These are phyloP conservation scores for Eolophus roseicapilla DNA, from an alignment of 2,113 vertebrate genomes.

Conservation along the genomic window DNA sequence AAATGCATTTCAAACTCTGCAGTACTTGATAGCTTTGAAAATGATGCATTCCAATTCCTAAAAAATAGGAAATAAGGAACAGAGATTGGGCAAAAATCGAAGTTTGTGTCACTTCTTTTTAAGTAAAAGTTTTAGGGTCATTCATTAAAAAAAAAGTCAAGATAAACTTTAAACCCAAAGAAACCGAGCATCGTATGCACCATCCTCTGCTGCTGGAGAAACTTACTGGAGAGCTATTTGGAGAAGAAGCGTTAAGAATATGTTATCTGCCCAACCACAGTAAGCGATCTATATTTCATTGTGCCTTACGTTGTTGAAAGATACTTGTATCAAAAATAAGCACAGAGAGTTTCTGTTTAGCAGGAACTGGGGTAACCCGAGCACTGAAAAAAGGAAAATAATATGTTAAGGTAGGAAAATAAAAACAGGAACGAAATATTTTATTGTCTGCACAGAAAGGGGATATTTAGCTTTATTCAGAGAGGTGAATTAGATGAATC, in stretches of 20 bases:
- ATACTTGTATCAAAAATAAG: not conserved
- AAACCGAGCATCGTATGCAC: not conserved
- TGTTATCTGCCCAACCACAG: not conserved
- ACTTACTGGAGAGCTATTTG: not conserved
- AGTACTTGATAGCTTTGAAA: not conserved
- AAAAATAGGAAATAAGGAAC: not conserved
- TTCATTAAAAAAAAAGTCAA: not conserved
- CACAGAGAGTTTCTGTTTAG: not conserved
- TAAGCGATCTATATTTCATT: not conserved
- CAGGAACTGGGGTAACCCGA: fast-evolving
- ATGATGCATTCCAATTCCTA: not conserved
- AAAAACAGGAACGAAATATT: not conserved
- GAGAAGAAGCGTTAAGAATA: not conserved
- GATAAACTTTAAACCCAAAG: not conserved
- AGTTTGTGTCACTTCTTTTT: not conserved
- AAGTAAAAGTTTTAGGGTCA: not conserved
- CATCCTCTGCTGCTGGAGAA: not conserved
- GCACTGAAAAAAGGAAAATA: not conserved
- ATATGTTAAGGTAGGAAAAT: not conserved
- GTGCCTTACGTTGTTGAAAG: not conserved
- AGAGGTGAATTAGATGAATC: not conserved
- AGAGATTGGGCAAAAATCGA: not conserved
- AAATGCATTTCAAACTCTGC: not conserved
- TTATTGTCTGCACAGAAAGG: not conserved
- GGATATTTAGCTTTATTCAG: not conserved